Conservation (phyloP, 2,888 invertebrate genomes). For the Sympetrum striolatum region DNA sequence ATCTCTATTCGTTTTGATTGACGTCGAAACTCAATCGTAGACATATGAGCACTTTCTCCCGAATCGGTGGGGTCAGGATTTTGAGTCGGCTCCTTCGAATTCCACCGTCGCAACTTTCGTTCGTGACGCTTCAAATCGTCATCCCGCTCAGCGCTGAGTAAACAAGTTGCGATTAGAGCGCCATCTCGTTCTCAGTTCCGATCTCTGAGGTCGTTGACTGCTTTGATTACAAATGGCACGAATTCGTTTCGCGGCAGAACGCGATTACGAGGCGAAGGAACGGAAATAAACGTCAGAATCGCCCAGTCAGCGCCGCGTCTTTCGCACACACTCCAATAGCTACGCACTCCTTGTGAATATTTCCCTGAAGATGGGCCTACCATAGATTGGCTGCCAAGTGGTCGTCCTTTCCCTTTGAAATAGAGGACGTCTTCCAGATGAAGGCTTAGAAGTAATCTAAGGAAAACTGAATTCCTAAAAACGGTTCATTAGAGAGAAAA, state of each 20-base stretch:
- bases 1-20: too few species aligned
- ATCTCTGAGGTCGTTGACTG: neutral
- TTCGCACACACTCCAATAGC: too few species aligned
- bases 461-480: too few species aligned
- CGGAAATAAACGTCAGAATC: neutral
- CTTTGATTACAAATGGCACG: neutral
- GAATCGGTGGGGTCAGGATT: neutral
- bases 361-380: too few species aligned
- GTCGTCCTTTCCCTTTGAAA: too few species aligned
- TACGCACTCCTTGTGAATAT: too few species aligned
- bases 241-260: neutral
- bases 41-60: too few species aligned
- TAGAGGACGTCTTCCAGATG: too few species aligned
- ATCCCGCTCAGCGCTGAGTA: neutral
- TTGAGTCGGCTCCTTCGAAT: neutral
- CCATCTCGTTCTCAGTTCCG: neutral
- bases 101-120: neutral
- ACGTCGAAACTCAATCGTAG: too few species aligned
- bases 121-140: neutral
- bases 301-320: neutral
- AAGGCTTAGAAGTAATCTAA: too few species aligned
- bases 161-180: neutral
- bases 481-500: too few species aligned
- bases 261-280: neutral
- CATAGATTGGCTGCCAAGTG: too few species aligned